Percentiles rank a stretch among this genome's conserved stretches.
Evolutionary conservation across 1,140 invertebrate genomes (phyloP).

Genomic region (Trigoniulus corallinus): DNA sequence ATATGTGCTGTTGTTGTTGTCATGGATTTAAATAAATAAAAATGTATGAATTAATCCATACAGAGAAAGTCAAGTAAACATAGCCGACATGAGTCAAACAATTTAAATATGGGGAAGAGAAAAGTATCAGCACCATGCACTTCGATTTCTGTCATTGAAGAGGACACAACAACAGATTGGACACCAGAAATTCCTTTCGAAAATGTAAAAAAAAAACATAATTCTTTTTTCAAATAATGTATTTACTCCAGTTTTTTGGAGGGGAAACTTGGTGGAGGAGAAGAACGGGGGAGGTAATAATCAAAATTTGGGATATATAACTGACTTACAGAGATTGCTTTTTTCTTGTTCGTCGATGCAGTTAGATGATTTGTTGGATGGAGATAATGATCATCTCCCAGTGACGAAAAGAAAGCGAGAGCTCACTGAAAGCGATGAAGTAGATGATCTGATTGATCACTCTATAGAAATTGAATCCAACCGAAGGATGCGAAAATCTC

Average conservation of each 20-base stretch:
- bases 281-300: too few relatives aligned
- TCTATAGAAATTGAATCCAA: constrained; percentile 86
- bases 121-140: too few relatives aligned
- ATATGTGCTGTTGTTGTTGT: background rate
- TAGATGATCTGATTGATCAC: constrained; percentile 72
- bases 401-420: constrained; percentile 1
- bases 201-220: constrained; percentile 41
- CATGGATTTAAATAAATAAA: background rate
- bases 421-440: constrained; percentile 35
- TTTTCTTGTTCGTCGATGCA: background rate
- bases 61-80: background rate
- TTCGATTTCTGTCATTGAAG: constrained; percentile 32
- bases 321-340: too few relatives aligned
- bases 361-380: background rate
- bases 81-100: background rate
- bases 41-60: background rate
- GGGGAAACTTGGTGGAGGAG: too few relatives aligned
- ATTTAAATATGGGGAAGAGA: too few relatives aligned
- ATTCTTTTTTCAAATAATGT: too few relatives aligned
- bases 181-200: constrained; percentile 80
- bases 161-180: constrained; percentile 63
- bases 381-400: background rate
- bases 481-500: constrained; percentile 69
- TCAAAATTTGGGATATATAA: too few relatives aligned
- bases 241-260: too few relatives aligned